Base-by-base conservation (phyloP, 1,140 invertebrate species). In the Vollenhovia emeryi region DNA sequence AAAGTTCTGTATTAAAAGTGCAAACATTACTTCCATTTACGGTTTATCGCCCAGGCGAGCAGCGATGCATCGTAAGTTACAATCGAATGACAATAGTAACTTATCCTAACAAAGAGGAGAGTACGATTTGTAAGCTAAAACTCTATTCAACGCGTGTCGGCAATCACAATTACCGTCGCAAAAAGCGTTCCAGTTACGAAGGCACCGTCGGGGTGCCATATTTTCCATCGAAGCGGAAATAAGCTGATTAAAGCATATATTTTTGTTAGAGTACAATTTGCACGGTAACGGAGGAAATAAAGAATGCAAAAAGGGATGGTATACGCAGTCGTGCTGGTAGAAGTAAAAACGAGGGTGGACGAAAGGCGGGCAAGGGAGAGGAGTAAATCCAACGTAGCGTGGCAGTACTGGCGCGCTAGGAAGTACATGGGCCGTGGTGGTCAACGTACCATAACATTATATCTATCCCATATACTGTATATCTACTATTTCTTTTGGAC, bases 371-470 rank as follows among this genome's bases (percentile, higher is more conserved):
- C 36, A 78, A 76, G 55, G 40, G 85, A 59, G 62, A 88, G 85
- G 84, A 90, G 84, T 86, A 91, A 93, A 88, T 91, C 89, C 89
- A 92, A 69, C 88, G 88, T 91, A 90, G 88, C 92, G 88, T 92
- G 87, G 83, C 74, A 87, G 64, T 80, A 85, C 84, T 80, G 84
- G 79, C 75, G 64, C 83, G 79, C 87, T 69, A 69, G 84, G 89
- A 85, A 64, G 87, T 89, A 91, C 90, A 90, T 91, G 91, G 91
- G 85, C 92, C 93, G 91, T 92, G 92, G 76, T 89, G 91, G 87
- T 93, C 92, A 93, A 92, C 93, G 93, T 93, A 91, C 92, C 91
- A 91, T 93, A 93, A 93, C 92, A 92, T 94, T 93, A 92, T 92
- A 92, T 92, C 87, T 88, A 93, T 93, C 85, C 91, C 79, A 69